These are phyloP conservation scores for Drosophila eohydei DNA, from an alignment of 2,888 invertebrate species.

Conservation along the genomic window DNA sequence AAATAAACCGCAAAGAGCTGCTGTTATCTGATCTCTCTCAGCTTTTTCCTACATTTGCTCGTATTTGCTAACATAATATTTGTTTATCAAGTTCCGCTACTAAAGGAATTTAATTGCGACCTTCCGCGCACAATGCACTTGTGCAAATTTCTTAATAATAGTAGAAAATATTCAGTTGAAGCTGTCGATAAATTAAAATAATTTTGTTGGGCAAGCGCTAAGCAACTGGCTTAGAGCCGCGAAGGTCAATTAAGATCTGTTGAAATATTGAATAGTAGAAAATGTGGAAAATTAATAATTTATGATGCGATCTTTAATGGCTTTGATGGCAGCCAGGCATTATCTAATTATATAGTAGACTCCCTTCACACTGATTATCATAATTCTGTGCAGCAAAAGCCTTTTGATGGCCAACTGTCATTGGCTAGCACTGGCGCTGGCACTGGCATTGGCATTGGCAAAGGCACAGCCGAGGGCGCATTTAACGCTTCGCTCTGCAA, in stretches of 20 bases:
- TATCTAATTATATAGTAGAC: conserved; percentile 57
- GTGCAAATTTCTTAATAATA: conserved; percentile 30
- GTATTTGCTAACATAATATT: conserved; percentile 11
- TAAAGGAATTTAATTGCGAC: background rate
- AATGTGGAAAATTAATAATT: conserved; percentile 36
- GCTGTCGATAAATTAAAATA: conserved; percentile 39
- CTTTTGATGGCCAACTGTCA: conserved; percentile 59
- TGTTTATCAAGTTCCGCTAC: conserved; percentile 22
- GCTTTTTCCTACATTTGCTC: background rate
- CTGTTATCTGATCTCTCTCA: background rate
- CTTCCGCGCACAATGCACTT: conserved; percentile 24
- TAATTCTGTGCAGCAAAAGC: conserved; percentile 46
- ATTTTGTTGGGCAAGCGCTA: conserved; percentile 20
- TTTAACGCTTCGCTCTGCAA: conserved; percentile 61
- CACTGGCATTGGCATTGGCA: conserved; percentile 26
- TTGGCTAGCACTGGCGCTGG: conserved; percentile 12
- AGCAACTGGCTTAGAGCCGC: conserved; percentile 13
- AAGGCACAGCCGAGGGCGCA: conserved; percentile 29
- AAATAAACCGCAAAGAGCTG: background rate
- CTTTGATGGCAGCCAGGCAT: conserved; percentile 10
- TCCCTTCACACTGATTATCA: conserved; percentile 54
- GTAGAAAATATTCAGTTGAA: conserved; percentile 4
- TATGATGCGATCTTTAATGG: conserved; percentile 22
- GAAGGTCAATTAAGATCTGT: conserved; percentile 36
- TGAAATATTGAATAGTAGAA: conserved; percentile 19